Evolutionary conservation across 2,797 vertebrate species (phyloP).

Genomic region (Melanogrammus aeglefinus): DNA sequence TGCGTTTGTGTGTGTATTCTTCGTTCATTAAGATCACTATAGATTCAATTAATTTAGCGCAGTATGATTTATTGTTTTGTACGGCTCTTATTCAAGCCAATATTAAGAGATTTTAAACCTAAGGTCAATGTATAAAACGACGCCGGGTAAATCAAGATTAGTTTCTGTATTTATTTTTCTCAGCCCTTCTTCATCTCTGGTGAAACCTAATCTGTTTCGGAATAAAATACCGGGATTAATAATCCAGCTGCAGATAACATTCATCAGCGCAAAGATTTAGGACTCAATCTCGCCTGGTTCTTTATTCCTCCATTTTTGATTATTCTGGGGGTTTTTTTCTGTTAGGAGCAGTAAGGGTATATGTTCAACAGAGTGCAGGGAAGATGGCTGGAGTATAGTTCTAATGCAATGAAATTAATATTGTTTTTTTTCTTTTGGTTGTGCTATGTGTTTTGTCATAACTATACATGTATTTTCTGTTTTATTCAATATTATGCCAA

Average conservation of each 20-base stretch:
- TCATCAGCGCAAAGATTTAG: conserved; percentile 66
- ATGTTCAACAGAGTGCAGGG: conserved; percentile 28
- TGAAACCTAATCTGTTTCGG: conserved; percentile 59
- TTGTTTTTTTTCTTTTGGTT: neutral
- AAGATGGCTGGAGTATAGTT: neutral
- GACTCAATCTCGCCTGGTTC: conserved; percentile 39
- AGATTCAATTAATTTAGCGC: neutral
- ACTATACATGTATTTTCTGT: conserved; percentile 16
- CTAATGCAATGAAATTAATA: neutral
- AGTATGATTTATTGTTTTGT: neutral
- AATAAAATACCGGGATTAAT: conserved; percentile 64
- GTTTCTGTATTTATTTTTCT: conserved; percentile 20
- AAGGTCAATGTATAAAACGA: neutral
- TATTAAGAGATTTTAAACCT: neutral
- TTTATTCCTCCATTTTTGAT: conserved; percentile 3
- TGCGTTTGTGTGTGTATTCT: no score
- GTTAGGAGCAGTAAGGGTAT: conserved; percentile 33
- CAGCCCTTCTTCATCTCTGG: conserved; percentile 27
- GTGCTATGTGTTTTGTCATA: neutral
- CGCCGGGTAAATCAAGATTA: neutral
- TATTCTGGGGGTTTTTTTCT: conserved; percentile 23
- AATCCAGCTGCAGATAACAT: conserved; percentile 64
- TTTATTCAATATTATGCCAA: conserved; percentile 24
- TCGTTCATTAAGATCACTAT: neutral
- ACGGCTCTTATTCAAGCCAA: neutral